Evolutionary conservation across 1,140 invertebrate species (phyloP).

Genomic region (Pseudomyrmex gracilis): DNA sequence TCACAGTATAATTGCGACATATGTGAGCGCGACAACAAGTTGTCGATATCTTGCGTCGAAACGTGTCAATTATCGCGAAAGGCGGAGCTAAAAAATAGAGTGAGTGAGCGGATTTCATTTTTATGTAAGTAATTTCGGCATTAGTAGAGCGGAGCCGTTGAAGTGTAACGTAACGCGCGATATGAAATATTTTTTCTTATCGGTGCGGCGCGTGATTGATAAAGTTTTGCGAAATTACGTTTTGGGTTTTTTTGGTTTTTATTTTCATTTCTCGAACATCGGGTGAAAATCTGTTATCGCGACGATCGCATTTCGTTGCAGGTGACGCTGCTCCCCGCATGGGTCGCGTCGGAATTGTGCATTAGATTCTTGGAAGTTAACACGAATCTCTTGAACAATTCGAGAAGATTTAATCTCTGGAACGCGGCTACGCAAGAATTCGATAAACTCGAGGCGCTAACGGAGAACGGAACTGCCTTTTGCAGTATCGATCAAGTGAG

Average conservation of each 20-base stretch:
- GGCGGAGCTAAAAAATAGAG: no score
- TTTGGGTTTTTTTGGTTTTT: not conserved
- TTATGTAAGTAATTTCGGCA: no score
- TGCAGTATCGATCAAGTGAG: conserved; percentile 67
- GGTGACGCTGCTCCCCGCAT: conserved; percentile 15
- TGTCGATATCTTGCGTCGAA: no score
- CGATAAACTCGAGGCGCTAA: conserved; percentile 66
- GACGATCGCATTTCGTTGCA: conserved; percentile 10
- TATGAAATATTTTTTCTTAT: conserved; percentile 35
- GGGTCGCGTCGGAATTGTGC: conserved; percentile 51
- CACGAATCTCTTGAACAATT: not conserved
- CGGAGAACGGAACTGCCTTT: conserved; percentile 57
- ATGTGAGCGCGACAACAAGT: no score
- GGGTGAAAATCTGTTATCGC: not conserved
- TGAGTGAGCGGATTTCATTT: no score
- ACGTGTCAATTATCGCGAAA: no score
- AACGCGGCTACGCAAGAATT: conserved; percentile 60
- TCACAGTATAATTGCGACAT: no score
- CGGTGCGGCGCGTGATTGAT: conserved; percentile 7
- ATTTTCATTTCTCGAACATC: not conserved
- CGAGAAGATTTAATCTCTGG: conserved; percentile 62
- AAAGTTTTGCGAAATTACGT: no score
- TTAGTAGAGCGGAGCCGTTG: not conserved
- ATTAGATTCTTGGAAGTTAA: conserved; percentile 56
- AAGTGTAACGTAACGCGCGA: not conserved